phyloP scores from a whole-genome alignment of 2,888 invertebrate genomes.

The Drosophila testacea region DNA sequence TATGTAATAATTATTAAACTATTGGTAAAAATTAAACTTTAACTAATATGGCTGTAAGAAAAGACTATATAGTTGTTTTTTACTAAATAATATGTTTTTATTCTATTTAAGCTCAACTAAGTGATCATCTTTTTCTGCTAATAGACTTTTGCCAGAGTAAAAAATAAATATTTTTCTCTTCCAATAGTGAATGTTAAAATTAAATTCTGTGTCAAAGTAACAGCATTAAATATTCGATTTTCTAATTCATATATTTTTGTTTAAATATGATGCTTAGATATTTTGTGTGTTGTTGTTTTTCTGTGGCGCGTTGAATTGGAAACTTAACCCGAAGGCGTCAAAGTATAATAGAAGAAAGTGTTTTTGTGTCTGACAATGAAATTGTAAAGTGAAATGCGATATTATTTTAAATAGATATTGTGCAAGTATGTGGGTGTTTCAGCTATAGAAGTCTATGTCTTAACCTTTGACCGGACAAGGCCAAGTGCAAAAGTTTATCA shows the following conservation, averaged over 20 bases:
- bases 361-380: constrained; percentile 20
- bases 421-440: constrained; percentile 4
- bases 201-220: neutral
- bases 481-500: constrained; percentile 75
- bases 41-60: too few species aligned
- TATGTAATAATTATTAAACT: too few species aligned
- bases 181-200: neutral
- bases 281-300: constrained; percentile 10
- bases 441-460: constrained; percentile 10
- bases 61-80: too few species aligned
- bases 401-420: constrained; percentile 47
- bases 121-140: neutral
- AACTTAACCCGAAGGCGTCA: constrained; percentile 26
- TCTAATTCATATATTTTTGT: neutral
- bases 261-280: neutral
- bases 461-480: constrained; percentile 62
- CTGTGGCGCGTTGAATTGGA: constrained; percentile 28
- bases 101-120: neutral
- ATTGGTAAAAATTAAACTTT: too few species aligned
- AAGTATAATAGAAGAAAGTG: constrained; percentile 15
- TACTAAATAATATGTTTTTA: too few species aligned
- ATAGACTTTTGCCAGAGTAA: neutral
- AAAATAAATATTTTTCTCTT: neutral
- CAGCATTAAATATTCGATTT: neutral
- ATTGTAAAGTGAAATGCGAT: constrained; percentile 53